Percentiles rank a stretch among this genome's conserved stretches.
phyloP scores from a whole-genome alignment of 2,113 vertebrate genomes.

The Myrmophylax atrothorax region DNA sequence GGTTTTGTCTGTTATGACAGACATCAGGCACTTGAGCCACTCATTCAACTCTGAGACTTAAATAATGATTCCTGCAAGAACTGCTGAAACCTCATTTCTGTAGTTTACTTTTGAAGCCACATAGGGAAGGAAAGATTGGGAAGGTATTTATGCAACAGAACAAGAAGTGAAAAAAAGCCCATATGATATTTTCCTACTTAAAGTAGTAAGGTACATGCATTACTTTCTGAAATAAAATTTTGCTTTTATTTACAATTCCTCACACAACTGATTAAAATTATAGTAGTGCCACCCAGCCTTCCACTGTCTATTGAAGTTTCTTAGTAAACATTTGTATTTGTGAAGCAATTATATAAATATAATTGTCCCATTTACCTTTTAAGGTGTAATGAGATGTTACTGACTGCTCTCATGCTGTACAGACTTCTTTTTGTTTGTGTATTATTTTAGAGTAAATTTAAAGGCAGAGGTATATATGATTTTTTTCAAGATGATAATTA shows the following conservation, averaged over 20 bases:
- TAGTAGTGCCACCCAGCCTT: background rate
- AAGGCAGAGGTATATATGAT: background rate
- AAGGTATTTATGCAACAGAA: background rate
- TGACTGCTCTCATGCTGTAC: background rate
- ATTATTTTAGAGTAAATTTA: background rate
- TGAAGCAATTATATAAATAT: background rate
- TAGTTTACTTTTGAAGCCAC: background rate
- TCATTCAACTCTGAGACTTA: background rate
- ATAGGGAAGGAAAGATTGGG: background rate
- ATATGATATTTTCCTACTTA: background rate
- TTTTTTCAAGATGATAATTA: background rate
- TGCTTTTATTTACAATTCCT: background rate
- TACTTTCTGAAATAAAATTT: background rate
- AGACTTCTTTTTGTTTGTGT: background rate
- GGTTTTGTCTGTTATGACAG: background rate
- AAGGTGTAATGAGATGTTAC: background rate
- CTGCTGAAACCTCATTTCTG: background rate
- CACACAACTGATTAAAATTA: fast-evolving
- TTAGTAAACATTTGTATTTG: background rate
- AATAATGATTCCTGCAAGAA: background rate
- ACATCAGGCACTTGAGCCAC: background rate
- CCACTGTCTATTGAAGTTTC: background rate
- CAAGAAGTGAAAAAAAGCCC: background rate
- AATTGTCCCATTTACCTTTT: background rate
- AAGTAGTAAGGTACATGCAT: background rate